Base-by-base conservation (phyloP, 2,888 invertebrate genomes). In the Antheraea assamensis region DNA sequence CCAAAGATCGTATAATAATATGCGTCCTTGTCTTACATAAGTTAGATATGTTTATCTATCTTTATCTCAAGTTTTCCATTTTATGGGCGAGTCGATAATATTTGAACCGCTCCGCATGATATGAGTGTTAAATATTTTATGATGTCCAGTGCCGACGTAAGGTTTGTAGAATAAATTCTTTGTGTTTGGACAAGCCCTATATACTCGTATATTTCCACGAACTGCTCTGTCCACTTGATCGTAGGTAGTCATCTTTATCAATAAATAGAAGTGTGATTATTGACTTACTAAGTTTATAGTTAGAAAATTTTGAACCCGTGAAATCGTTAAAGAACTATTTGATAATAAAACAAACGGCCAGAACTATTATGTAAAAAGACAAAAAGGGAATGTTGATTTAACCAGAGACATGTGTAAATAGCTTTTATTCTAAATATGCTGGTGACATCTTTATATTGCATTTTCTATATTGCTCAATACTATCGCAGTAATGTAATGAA, bases 91-190 rank as follows among this genome's bases (percentile, higher is more conserved):
- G 90, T 90, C 93, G 92, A 93, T 94, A 93, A 93, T 94, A 93
- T 92, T 93, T 88, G 89, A 90, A 89, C 89, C 88, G 89, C 88
- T 90, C 84, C 79, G 81, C 83, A 82, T 91, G 91, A 92, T 92
- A 92, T 91, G 89, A 88, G 91, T 92, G 90, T 90, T 93, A 92
- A 92, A 94, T 93, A 93, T 93, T 93, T 93, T 93, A 93, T 90
- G 90, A 88, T 90, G 92, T 92, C 92, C 93, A 88, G 88, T 87
- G 85, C 86, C 83, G 83, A 87, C 86, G 84, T 82, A 82, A 82
- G 80, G 85, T 86, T 87, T 82, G 81, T 82, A 83, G 74, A 77
- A 74, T 76, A 76, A 72, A 73, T 71, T 31, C 31, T 72, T 68
- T 24, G 10, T 58, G 7, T 21, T 58, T 58, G 2, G n/a, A 13